Evolutionary conservation across 2,888 invertebrate species (phyloP).

Genomic region (Drosophila antonietae): DNA sequence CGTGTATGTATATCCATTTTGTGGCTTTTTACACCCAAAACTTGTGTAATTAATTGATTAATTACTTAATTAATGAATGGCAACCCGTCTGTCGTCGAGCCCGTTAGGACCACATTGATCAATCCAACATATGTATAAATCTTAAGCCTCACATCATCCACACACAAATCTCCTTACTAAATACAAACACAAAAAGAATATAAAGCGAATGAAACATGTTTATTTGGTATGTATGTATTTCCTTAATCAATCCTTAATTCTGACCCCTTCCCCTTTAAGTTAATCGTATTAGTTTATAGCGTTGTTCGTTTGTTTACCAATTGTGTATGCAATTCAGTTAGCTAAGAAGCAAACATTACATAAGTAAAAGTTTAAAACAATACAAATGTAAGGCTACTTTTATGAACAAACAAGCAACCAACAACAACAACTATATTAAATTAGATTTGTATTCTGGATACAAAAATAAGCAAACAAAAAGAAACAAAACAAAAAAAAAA

Average conservation of each 20-base stretch:
- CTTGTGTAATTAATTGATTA: conserved; percentile 45
- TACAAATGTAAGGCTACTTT: conserved; percentile 76
- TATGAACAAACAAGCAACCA: conserved; percentile 69
- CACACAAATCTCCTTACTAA: conserved; percentile 39
- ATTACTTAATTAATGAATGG: conserved; percentile 1
- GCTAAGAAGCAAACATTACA: conserved; percentile 66
- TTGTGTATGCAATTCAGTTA: conserved; percentile 70
- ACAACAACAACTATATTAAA: conserved; percentile 72
- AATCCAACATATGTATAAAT: conserved; percentile 19
- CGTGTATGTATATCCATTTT: conserved; percentile 52
- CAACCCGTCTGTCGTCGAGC: conserved; percentile 2
- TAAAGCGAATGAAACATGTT: conserved; percentile 25
- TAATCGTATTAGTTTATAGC: conserved; percentile 51
- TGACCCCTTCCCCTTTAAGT: conserved; percentile 53
- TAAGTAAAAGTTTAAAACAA: conserved; percentile 79
- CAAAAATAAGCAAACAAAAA: conserved; percentile 71
- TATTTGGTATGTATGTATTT: conserved; percentile 53
- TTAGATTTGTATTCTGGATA: conserved; percentile 81
- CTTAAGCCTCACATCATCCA: conserved; percentile 17
- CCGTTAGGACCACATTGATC: not conserved
- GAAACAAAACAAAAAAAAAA: conserved; percentile 45
- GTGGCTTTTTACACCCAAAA: conserved; percentile 79
- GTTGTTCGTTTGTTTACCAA: conserved; percentile 74
- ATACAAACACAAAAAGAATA: not conserved
- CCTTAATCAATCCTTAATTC: conserved; percentile 44